Percentiles rank a stretch among this genome's conserved stretches.
Conservation (phyloP, 2,888 invertebrate genomes). For the Trissolcus brochymenae region DNA sequence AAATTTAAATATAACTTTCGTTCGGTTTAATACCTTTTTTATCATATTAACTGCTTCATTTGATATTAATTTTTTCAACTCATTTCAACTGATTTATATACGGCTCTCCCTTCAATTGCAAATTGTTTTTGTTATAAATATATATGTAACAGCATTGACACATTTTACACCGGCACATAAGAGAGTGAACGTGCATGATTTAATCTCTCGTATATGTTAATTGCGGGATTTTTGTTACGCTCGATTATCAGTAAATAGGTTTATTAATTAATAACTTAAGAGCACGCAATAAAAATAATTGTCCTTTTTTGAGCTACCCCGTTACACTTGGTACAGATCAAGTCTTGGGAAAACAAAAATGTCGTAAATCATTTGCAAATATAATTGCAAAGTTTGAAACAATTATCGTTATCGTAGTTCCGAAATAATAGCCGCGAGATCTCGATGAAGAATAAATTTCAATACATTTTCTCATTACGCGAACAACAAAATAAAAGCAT, state of each 20-base stretch:
- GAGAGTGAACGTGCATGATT: conserved; percentile 39
- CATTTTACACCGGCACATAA: conserved; percentile 28
- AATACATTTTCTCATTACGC: conserved; percentile 53
- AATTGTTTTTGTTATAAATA: conserved; percentile 33
- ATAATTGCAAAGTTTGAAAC: conserved; percentile 47
- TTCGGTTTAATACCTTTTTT: too few relatives aligned
- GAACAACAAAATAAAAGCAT: conserved; percentile 34
- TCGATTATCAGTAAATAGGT: conserved; percentile 20
- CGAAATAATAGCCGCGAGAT: conserved; percentile 35
- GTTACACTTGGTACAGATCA: not conserved
- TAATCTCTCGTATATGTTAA: conserved; percentile 30
- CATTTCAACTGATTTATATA: not conserved
- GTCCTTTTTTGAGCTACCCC: not conserved
- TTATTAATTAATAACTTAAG: conserved; percentile 13
- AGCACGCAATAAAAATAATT: too few relatives aligned
- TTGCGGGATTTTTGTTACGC: conserved; percentile 15
- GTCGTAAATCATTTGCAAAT: conserved; percentile 27
- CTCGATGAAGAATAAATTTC: conserved; percentile 45
- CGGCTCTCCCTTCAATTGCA: conserved; percentile 14
- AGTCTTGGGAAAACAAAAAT: not conserved
- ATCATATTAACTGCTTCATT: too few relatives aligned
- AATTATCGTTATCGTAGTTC: conserved; percentile 35
- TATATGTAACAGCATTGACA: conserved; percentile 45
- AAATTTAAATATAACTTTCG: too few relatives aligned
- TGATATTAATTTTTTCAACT: conserved; percentile 2